Conservation (phyloP, 2,888 invertebrate genomes). For the Apotomis capreana region DNA sequence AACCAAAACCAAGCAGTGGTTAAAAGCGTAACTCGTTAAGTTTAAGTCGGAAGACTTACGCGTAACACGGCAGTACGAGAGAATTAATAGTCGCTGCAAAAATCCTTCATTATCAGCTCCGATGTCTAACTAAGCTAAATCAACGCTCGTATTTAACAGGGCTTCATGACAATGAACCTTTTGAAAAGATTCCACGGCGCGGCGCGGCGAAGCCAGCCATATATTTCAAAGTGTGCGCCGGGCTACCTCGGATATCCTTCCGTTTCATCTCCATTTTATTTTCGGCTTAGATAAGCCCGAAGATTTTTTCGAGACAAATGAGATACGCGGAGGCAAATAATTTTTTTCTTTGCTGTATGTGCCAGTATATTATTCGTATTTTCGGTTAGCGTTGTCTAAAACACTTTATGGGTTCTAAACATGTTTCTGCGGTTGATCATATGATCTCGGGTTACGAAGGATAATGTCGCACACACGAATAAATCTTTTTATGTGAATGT, state of each 20-base stretch:
- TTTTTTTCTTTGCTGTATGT: constrained; percentile 51
- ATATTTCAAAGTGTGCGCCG: constrained; percentile 66
- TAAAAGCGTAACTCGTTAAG: too few species aligned
- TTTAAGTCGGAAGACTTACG: too few species aligned
- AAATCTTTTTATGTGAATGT: constrained; percentile 43
- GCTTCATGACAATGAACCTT: constrained; percentile 52
- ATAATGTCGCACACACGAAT: constrained; percentile 29
- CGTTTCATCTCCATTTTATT: constrained; percentile 76
- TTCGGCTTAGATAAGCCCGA: constrained; percentile 66
- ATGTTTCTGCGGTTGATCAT: constrained; percentile 36
- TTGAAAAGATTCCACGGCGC: constrained; percentile 54
- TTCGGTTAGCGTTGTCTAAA: constrained; percentile 30
- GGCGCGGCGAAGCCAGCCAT: constrained; percentile 58
- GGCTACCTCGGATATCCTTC: constrained; percentile 67
- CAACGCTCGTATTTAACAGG: constrained; percentile 52
- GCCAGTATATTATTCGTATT: constrained; percentile 40
- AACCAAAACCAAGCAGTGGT: too few species aligned
- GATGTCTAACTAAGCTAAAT: constrained; percentile 45
- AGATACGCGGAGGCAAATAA: constrained; percentile 56
- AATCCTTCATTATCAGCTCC: constrained; percentile 9
- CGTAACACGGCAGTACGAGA: not conserved
- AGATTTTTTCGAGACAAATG: constrained; percentile 67
- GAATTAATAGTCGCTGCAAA: not conserved
- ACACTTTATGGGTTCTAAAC: constrained; percentile 42
- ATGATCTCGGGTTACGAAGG: constrained; percentile 34